Evolutionary conservation across 2,888 invertebrate genomes (phyloP).

Genomic region (Lasioglossum lativentre): DNA sequence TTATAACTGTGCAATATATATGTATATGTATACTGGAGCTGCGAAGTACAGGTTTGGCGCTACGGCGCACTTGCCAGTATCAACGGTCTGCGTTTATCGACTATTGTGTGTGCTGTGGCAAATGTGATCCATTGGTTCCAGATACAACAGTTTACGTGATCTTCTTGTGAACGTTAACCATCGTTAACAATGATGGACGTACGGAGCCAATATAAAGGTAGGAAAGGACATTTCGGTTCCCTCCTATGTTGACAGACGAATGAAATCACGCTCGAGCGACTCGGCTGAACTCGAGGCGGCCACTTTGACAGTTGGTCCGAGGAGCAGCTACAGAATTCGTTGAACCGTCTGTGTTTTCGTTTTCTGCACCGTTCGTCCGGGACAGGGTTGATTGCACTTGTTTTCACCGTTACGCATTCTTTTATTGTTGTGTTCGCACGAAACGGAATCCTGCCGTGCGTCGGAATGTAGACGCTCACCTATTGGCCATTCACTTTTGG

Average conservation of each 20-base stretch:
- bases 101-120: conserved; percentile 68
- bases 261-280: conserved; percentile 9
- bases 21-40: conserved; percentile 13
- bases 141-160: conserved; percentile 47
- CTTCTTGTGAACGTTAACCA: conserved; percentile 54
- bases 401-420: not conserved
- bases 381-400: not conserved
- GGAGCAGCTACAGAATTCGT: conserved; percentile 31
- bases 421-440: not conserved
- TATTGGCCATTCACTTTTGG: conserved; percentile 45
- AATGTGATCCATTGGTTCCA: conserved; percentile 69
- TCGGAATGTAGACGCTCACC: conserved; percentile 4
- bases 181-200: conserved; percentile 71
- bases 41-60: conserved; percentile 58
- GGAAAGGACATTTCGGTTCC: conserved; percentile 34
- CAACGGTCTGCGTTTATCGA: conserved; percentile 75
- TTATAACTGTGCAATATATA: conserved; percentile 12
- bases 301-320: conserved; percentile 31
- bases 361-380: conserved; percentile 8
- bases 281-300: conserved; percentile 15
- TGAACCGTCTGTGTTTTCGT: conserved; percentile 36
- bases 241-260: conserved; percentile 12
- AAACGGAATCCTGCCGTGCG: not conserved
- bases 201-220: conserved; percentile 77
- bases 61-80: conserved; percentile 77